Conservation (phyloP, 2,888 invertebrate genomes). For the Corythucha ciliata region DNA sequence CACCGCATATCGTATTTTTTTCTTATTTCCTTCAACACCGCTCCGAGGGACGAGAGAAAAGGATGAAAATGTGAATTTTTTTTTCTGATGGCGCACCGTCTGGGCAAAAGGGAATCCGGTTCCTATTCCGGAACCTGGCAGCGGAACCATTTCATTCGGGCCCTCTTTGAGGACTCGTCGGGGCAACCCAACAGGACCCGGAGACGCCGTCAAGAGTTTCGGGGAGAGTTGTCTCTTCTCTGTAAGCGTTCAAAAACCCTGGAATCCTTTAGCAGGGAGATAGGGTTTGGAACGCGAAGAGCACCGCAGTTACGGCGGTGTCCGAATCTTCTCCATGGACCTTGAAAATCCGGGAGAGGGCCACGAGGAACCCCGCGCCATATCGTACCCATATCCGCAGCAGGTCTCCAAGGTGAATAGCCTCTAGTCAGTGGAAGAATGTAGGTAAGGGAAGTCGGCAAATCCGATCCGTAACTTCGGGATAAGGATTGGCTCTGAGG, state of each 20-base stretch:
- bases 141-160: slow-evolving; percentile 43
- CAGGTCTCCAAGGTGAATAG: slow-evolving; percentile 65
- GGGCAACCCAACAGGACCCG: slow-evolving; percentile 47
- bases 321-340: slow-evolving; percentile 44
- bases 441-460: slow-evolving; percentile 61
- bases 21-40: too few relatives aligned
- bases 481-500: slow-evolving; percentile 65
- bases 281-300: slow-evolving; percentile 41
- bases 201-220: slow-evolving; percentile 46
- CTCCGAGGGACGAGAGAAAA: too few relatives aligned
- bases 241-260: slow-evolving; percentile 36
- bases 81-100: too few relatives aligned
- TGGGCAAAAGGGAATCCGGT: slow-evolving; percentile 51
- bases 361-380: slow-evolving; percentile 42
- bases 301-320: slow-evolving; percentile 44
- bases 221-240: slow-evolving; percentile 37
- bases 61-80: too few relatives aligned
- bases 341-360: slow-evolving; percentile 42
- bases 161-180: slow-evolving; percentile 45
- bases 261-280: slow-evolving; percentile 38
- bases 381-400: slow-evolving; percentile 63
- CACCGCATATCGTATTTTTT: too few relatives aligned
- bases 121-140: slow-evolving; percentile 51
- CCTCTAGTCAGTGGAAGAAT: slow-evolving; percentile 59
- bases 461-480: slow-evolving; percentile 57